phyloP scores from a whole-genome alignment of 2,797 vertebrate genomes.

The Aphelocoma californica region DNA sequence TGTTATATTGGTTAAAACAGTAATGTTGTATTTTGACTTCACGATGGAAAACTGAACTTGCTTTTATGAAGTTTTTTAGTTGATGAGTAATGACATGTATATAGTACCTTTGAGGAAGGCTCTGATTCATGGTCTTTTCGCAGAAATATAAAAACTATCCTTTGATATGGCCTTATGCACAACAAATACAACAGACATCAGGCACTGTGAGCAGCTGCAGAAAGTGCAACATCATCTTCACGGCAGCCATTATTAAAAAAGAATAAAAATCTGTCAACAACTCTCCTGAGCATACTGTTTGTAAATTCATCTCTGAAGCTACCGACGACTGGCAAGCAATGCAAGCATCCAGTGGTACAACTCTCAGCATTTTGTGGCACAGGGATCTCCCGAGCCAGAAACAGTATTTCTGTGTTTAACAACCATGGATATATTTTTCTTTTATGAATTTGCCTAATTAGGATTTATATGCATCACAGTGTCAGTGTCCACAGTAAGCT shows the following conservation, averaged over 20 bases:
- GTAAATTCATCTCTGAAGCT: background rate
- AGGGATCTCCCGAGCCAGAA: background rate
- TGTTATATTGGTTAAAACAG: background rate
- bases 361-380: background rate
- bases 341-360: background rate
- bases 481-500: background rate
- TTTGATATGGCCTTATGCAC: background rate
- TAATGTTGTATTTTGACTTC: background rate
- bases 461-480: background rate
- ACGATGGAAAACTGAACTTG: background rate
- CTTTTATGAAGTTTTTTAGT: background rate
- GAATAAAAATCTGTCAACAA: background rate
- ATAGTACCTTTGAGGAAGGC: background rate
- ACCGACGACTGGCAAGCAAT: background rate
- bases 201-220: background rate
- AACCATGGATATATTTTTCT: background rate
- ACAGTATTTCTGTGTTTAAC: background rate
- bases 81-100: background rate
- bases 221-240: background rate
- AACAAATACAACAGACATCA: background rate
- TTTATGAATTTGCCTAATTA: background rate
- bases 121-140: background rate
- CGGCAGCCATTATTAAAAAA: background rate
- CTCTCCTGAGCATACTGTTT: rapidly evolving
- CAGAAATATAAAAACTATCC: background rate